phyloP scores from a whole-genome alignment of 2,888 invertebrate genomes.

The Drosophila basisetae region DNA sequence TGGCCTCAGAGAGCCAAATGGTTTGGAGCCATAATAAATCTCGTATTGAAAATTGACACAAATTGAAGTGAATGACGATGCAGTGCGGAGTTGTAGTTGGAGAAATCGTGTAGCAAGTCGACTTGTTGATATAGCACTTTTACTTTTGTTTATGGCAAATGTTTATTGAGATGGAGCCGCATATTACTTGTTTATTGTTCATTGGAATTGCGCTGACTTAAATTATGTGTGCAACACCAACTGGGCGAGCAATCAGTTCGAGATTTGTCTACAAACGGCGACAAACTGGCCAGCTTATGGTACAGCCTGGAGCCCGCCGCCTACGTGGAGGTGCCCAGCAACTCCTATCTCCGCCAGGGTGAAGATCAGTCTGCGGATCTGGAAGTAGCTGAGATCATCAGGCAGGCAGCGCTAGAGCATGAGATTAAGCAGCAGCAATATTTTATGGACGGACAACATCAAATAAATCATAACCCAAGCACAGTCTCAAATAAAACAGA shows the following conservation, averaged over 20 bases:
- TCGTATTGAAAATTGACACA: conserved; percentile 47
- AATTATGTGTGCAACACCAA: conserved; percentile 6
- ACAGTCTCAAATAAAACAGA: not conserved
- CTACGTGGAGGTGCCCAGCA: conserved; percentile 51
- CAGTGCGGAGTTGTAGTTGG: not conserved
- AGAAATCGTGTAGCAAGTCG: conserved; percentile 2
- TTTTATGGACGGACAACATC: conserved; percentile 15
- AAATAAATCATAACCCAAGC: not conserved
- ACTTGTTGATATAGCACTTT: conserved; percentile 55
- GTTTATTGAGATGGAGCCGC: conserved; percentile 12
- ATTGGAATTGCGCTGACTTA: conserved; percentile 17
- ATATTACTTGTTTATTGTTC: conserved; percentile 11
- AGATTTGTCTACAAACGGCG: conserved; percentile 7
- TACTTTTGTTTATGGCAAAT: conserved; percentile 32
- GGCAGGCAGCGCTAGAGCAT: conserved; percentile 57
- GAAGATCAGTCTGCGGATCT: conserved; percentile 11
- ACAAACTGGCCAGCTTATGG: conserved; percentile 41
- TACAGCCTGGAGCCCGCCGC: conserved; percentile 55
- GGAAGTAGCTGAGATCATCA: conserved; percentile 50
- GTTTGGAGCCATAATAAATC: conserved; percentile 2
- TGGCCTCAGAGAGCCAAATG: conserved; percentile 12
- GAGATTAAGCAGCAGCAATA: conserved; percentile 40
- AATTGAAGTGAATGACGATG: conserved; percentile 41
- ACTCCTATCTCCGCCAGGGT: not conserved
- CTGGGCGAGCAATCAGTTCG: conserved; percentile 39